Conservation (phyloP, 2,113 vertebrate species). For the Perccottus glenii region DNA sequence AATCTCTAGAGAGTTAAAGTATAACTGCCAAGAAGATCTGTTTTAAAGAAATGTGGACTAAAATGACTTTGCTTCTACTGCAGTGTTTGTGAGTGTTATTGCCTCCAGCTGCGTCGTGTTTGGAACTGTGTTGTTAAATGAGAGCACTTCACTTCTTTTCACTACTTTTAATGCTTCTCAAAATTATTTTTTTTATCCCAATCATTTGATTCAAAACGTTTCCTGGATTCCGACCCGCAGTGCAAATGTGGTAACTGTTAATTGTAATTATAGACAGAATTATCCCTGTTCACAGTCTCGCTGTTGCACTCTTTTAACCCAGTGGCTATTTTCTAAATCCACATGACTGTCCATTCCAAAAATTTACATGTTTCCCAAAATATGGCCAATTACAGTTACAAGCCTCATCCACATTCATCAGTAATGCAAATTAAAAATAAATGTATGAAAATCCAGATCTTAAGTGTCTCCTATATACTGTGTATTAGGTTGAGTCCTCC, state of each 20-base stretch:
- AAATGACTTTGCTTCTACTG: background rate
- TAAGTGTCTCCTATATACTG: too few species aligned
- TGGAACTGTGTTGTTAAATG: slow-evolving; percentile 1
- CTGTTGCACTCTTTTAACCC: slow-evolving; percentile 1
- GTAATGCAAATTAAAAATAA: too few species aligned
- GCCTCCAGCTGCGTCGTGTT: slow-evolving; percentile 1
- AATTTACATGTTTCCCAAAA: background rate
- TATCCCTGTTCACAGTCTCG: background rate
- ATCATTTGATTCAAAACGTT: background rate
- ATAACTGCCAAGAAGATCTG: background rate
- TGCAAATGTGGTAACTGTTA: background rate
- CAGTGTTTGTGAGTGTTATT: slow-evolving; percentile 4
- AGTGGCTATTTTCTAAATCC: background rate
- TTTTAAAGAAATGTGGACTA: background rate
- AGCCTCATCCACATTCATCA: background rate
- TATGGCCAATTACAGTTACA: background rate
- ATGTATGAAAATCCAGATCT: too few species aligned
- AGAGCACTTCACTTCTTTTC: background rate
- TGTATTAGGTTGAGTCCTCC: too few species aligned
- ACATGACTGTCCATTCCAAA: background rate
- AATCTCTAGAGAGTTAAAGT: background rate
- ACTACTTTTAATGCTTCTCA: background rate
- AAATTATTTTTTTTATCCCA: background rate
- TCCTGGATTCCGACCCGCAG: background rate
- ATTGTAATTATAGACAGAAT: slow-evolving; percentile 3